Base-by-base conservation (phyloP, 92 coral and sea anemone genomes). In the Meandrina meandrites region DNA sequence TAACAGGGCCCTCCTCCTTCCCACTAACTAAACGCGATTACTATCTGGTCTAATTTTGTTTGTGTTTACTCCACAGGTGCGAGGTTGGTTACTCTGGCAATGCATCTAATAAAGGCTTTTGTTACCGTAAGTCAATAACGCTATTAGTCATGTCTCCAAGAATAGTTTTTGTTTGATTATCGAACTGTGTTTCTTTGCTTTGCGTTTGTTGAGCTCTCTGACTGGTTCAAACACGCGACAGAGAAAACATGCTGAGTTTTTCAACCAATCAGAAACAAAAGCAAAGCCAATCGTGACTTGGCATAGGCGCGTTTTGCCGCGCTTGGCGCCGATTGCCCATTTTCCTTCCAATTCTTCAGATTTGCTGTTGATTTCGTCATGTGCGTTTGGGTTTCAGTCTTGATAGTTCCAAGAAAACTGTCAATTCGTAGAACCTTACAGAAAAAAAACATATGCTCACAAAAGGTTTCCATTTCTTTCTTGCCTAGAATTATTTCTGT, bases 51-150 rank as follows among this genome's bases (percentile, higher is more conserved):
- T 21, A 1, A 9, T 13, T 5, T 0, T 4, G 31, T 21, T 17
- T 30, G 19, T 35, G 31, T 17, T 79, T 14, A 31, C 13, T 48
- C 13, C 53, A 48, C 53, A 92, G 92, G 42, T 92, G 94, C 86
- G 76, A 82, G 17, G 4, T 0, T 8, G 75, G 24, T 5, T 94
- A 85, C 88, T 17, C 4, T 37, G 95, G 98, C 45, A 87, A 91
- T 47, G 91, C 94, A 19, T 79, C 93, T 16, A 84, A 89, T 64
- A 95, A 86, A 19, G 92, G 90, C 66, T 37, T 77, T 42, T 94
- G 98, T 77, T 94, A 82, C 68, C 89, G 98, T 94, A 74, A 92
- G 98, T 92, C 16, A 11, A 74, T 5, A 4, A 13, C 47, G 14
- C 40, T 75, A 24, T 48, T 30, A 24, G 0, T 28, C 24, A 16